These are phyloP conservation scores for Cephalotes varians DNA, from an alignment of 2,888 invertebrate genomes.

Conservation along the genomic window DNA sequence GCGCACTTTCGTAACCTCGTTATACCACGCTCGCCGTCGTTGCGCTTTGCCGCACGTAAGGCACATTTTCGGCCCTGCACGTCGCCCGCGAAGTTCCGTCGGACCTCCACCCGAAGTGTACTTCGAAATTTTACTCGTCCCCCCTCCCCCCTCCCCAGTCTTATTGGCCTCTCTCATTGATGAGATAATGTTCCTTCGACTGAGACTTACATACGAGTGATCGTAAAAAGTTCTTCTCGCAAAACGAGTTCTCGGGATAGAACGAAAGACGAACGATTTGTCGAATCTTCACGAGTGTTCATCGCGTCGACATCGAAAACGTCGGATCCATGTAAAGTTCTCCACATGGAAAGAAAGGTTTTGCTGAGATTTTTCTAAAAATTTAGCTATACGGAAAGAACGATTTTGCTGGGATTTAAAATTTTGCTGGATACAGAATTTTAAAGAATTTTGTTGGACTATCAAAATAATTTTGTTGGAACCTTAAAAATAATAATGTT, in stretches of 20 bases:
- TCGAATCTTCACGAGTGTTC: neutral
- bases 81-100: constrained; percentile 7
- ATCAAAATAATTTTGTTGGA: no score
- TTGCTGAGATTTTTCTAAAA: no score
- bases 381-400: no score
- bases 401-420: no score
- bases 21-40: constrained; percentile 47
- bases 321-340: no score
- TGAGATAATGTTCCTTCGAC: neutral
- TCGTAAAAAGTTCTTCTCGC: neutral
- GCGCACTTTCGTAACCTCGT: constrained; percentile 66
- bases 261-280: neutral
- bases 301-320: no score
- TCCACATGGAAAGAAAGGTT: no score
- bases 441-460: no score
- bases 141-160: no score
- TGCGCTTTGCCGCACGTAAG: neutral
- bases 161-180: neutral
- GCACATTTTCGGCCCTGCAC: neutral
- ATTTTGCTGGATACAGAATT: no score
- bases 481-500: no score
- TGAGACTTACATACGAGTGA: no score
- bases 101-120: neutral
- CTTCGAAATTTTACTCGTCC: neutral
- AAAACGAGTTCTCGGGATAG: neutral